Conservation (phyloP, 2,888 invertebrate genomes). For the Muschampia plurimacula region DNA sequence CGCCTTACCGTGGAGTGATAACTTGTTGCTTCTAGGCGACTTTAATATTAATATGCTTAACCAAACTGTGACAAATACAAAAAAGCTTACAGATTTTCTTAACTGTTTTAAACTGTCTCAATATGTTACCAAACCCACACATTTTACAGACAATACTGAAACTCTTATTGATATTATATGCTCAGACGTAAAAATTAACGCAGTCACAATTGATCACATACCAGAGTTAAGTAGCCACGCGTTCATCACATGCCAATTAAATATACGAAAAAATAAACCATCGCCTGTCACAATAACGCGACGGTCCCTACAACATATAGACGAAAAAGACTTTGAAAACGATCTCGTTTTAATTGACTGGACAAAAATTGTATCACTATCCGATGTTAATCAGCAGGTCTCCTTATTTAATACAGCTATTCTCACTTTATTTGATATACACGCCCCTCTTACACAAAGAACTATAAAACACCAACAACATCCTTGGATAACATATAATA, state of each 20-base stretch:
- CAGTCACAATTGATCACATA: neutral
- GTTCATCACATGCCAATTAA: neutral
- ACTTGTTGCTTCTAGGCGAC: constrained; percentile 11
- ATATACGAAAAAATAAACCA: neutral
- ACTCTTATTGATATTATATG: constrained; percentile 13
- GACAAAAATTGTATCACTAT: neutral
- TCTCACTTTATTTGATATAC: neutral
- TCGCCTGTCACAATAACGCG: neutral
- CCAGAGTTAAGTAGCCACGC: constrained; percentile 14
- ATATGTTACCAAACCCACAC: neutral
- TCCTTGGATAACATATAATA: constrained; percentile 8
- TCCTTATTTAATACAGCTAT: neutral
- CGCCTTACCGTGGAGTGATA: neutral
- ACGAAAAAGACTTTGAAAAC: neutral
- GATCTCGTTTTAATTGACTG: neutral
- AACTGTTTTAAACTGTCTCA: constrained; percentile 12
- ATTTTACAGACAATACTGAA: constrained; percentile 4
- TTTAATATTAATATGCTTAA: constrained; percentile 19
- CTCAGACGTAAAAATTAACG: neutral
- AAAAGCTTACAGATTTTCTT: neutral
- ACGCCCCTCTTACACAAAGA: neutral
- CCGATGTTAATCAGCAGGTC: neutral
- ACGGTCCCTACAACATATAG: neutral
- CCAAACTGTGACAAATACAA: neutral
- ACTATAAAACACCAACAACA: neutral